These are phyloP conservation scores for Dermatophagoides farinae DNA, from an alignment of 1,140 invertebrate genomes.

Conservation along the genomic window DNA sequence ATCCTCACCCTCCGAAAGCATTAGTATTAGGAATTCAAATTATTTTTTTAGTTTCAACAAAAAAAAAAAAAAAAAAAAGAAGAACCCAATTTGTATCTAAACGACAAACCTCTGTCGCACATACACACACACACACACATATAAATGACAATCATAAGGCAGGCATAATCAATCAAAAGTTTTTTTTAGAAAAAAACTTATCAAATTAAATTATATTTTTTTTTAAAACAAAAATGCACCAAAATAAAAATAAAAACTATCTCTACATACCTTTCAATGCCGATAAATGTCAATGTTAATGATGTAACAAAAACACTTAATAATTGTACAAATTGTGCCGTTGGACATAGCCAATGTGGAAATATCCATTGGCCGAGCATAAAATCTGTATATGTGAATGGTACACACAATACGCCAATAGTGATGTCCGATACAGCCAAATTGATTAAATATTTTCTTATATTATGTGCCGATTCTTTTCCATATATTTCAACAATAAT, in stretches of 20 bases:
- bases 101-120: too few species aligned
- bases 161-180: too few species aligned
- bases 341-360: constrained; percentile 25
- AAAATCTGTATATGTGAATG: constrained; percentile 29
- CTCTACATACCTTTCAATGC: constrained; percentile 26
- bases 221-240: too few species aligned
- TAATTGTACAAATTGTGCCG: constrained; percentile 28
- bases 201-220: too few species aligned
- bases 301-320: constrained; percentile 26
- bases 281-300: constrained; percentile 28
- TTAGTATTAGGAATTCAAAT: too few species aligned
- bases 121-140: too few species aligned
- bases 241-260: neutral
- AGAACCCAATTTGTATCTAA: too few species aligned
- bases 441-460: constrained; percentile 27
- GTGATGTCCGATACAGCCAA: constrained; percentile 27
- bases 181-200: too few species aligned
- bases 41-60: too few species aligned
- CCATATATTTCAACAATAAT: constrained; percentile 25
- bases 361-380: constrained; percentile 28
- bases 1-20: too few species aligned
- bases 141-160: too few species aligned
- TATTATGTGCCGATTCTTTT: constrained; percentile 23
- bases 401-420: constrained; percentile 29
- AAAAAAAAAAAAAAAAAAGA: too few species aligned